These are phyloP conservation scores for Enteromius anoplus DNA, from an alignment of 2,797 vertebrate genomes.

Conservation along the genomic window DNA sequence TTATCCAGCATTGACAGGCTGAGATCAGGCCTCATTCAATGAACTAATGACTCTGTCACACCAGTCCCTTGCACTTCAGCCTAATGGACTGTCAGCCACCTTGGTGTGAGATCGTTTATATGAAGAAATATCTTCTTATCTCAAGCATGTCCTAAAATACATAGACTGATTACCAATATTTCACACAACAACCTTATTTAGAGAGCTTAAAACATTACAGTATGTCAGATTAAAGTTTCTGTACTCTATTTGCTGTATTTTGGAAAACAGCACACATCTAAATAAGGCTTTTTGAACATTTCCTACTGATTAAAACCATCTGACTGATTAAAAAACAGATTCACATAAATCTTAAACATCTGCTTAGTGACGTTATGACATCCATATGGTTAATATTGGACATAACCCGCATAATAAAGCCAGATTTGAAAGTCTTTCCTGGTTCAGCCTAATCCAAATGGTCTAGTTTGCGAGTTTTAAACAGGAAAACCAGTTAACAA, in stretches of 20 bases:
- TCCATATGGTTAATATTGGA: not conserved
- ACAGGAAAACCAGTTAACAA: not conserved
- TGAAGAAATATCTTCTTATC: slow-evolving; percentile 62
- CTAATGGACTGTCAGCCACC: slow-evolving; percentile 63
- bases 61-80: slow-evolving; percentile 57
- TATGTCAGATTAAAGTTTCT: not conserved
- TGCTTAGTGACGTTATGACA: slow-evolving; percentile 19
- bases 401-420: not conserved
- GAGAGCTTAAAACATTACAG: not conserved
- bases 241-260: not conserved
- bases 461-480: not conserved
- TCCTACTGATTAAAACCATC: not conserved
- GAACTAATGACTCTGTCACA: slow-evolving; percentile 62
- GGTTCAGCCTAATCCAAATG: not conserved
- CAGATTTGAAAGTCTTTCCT: not conserved
- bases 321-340: not conserved
- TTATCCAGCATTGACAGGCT: slow-evolving; percentile 63
- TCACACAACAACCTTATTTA: slow-evolving; percentile 17
- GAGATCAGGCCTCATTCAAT: slow-evolving; percentile 61
- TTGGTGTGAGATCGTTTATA: slow-evolving; percentile 57
- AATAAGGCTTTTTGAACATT: not conserved
- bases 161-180: slow-evolving; percentile 52
- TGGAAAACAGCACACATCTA: not conserved
- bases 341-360: not conserved
- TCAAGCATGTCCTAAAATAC: slow-evolving; percentile 56